A percentile compares a stretch with the other conserved stretches of the same genome.
These are phyloP conservation scores for Galleria mellonella DNA, from an alignment of 1,140 invertebrate genomes.

Conservation along the genomic window DNA sequence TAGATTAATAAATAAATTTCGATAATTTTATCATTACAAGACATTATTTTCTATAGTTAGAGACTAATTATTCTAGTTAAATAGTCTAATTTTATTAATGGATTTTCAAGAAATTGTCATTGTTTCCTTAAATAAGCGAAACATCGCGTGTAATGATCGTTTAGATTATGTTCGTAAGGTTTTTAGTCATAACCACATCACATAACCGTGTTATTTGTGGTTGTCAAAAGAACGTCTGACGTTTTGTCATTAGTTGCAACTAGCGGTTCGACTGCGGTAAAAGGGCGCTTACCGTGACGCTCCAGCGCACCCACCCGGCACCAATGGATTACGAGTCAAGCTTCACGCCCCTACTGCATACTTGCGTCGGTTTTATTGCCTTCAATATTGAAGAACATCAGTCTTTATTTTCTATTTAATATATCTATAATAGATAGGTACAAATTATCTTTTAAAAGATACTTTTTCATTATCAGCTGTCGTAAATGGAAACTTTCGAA, in stretches of 20 bases:
- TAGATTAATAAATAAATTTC: too few relatives aligned
- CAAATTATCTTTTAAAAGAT: slow-evolving; percentile 4
- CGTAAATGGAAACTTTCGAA: neutral
- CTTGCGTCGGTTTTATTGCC: slow-evolving; percentile 28
- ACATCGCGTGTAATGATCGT: too few relatives aligned
- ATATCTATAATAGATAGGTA: too few relatives aligned
- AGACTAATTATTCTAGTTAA: too few relatives aligned
- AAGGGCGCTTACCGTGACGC: slow-evolving; percentile 19
- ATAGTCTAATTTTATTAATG: too few relatives aligned
- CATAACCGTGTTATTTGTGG: neutral
- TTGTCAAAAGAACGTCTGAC: neutral
- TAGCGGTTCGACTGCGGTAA: too few relatives aligned
- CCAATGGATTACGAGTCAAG: slow-evolving; percentile 43
- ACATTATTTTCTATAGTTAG: too few relatives aligned
- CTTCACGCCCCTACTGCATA: slow-evolving; percentile 43
- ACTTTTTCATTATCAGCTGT: neutral
- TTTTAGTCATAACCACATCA: too few relatives aligned
- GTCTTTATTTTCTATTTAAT: slow-evolving; percentile 1
- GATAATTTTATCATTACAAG: too few relatives aligned
- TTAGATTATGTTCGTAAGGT: too few relatives aligned
- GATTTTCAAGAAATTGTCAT: neutral
- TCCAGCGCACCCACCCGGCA: slow-evolving; percentile 37
- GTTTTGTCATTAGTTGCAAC: too few relatives aligned
- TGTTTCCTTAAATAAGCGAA: too few relatives aligned
- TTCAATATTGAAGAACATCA: slow-evolving; percentile 7